Base-by-base conservation (phyloP, 1,140 invertebrate species). In the Rhynchophorus ferrugineus region DNA sequence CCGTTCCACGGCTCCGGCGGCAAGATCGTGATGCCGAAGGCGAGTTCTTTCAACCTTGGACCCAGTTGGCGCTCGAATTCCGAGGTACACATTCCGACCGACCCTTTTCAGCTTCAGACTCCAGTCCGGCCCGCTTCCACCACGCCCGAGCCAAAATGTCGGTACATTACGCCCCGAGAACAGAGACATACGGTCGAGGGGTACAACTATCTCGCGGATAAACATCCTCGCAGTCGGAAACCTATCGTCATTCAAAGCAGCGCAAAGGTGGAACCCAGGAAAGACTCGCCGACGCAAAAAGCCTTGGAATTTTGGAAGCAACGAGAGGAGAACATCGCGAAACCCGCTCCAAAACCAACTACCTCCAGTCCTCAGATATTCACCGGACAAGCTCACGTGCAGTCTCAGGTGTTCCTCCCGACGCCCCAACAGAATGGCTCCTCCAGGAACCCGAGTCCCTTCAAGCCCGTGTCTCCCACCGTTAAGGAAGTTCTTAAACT, bases 171-270 rank as follows among this genome's bases (percentile, higher is more conserved):
- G 65, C 45, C 47, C 49, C 44, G 51, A 13, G 35, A 43, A 6
- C 53, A 62, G 33, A 33, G 35, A 11, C 50, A 56, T 20, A 47
- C 56, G 60, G 36, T 47, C n/a, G 57, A 59, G 34, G 46, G 78
- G 49, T 81, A 76, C 60, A 72, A 81, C 52, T 83, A 83, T 61
- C 76, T 79, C 49, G 78, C 81, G 2, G 82, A 83, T 68, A 78
- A 80, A 52, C 78, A 76, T 53, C 80, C 81, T 2, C 69, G 81
- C 54, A 82, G 80, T 44, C 64, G 82, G 21, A 77, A 78, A 62
- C 81, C 81, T 18, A 83, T 83, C 37, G 60, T 65, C 37, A 68
- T 69, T 13, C 66, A 67, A 33, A 53, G 54, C 8, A 51, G 41
- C 16, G 37, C 56, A 36, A 54, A 53, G 8, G 34, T 54, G 8